Percentiles rank a stretch among this genome's conserved stretches.
phyloP scores from a whole-genome alignment of 2,888 invertebrate species.

The Eulithis testata region DNA sequence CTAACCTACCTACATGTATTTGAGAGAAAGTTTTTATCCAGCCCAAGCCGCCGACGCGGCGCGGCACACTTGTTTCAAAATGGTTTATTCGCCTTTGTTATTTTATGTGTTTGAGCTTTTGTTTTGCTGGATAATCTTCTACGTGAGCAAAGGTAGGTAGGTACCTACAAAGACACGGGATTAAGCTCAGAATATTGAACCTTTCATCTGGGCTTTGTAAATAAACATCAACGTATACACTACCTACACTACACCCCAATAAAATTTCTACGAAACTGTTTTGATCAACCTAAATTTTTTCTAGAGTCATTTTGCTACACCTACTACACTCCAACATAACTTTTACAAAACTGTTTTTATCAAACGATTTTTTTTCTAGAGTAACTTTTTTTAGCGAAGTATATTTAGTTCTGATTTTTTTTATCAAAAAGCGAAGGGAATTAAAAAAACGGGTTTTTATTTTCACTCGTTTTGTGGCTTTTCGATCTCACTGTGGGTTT shows the following conservation, averaged over 20 bases:
- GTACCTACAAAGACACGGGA: background rate
- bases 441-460: background rate
- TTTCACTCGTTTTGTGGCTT: constrained; percentile 28
- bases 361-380: background rate
- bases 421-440: no score
- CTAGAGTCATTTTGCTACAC: no score
- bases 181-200: no score
- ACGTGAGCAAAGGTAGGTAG: constrained; percentile 8
- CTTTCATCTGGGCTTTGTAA: no score
- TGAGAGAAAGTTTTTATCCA: constrained; percentile 51
- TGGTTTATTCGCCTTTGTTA: constrained; percentile 31
- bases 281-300: no score
- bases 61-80: constrained; percentile 36
- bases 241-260: no score
- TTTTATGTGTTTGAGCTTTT: constrained; percentile 15
- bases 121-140: constrained; percentile 18
- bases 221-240: no score
- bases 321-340: no score
- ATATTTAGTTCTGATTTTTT: no score
- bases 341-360: no score
- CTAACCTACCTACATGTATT: constrained; percentile 34
- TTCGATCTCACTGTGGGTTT: constrained; percentile 48
- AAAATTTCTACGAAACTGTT: no score
- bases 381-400: background rate
- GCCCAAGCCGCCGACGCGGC: constrained; percentile 32